A percentile compares a stretch with the other conserved stretches of the same genome.
phyloP scores from a whole-genome alignment of 2,888 invertebrate genomes.

The Cyaniris semiargus region DNA sequence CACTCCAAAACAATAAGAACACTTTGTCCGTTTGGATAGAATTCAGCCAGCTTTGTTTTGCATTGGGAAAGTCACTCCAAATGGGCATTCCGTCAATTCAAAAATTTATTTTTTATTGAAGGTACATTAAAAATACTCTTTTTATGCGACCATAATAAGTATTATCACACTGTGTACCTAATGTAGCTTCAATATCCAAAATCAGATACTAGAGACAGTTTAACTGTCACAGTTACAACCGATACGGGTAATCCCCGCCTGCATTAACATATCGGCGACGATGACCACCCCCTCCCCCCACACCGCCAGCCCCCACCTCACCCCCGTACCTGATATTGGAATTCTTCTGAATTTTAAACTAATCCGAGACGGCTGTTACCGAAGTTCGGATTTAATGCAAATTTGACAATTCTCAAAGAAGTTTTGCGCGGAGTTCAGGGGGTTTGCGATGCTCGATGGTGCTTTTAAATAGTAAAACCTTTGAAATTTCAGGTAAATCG shows the following conservation, averaged over 20 bases:
- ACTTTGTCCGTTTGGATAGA: no score
- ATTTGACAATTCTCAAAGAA: slow-evolving; percentile 43
- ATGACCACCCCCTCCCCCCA: slow-evolving; percentile 40
- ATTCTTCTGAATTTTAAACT: slow-evolving; percentile 75
- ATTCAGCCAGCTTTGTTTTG: no score
- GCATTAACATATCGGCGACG: slow-evolving; percentile 70
- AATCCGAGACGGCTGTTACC: slow-evolving; percentile 55
- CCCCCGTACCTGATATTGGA: slow-evolving; percentile 66
- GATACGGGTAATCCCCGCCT: slow-evolving; percentile 24
- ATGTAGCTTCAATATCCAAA: no score
- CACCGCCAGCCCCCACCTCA: slow-evolving; percentile 43
- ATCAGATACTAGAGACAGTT: background rate
- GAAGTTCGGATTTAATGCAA: slow-evolving; percentile 64
- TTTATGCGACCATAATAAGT: no score
- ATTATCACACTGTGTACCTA: no score
- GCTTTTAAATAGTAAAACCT: slow-evolving; percentile 26
- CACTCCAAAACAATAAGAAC: no score
- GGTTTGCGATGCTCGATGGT: background rate
- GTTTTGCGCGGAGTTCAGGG: slow-evolving; percentile 34
- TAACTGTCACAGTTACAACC: background rate
- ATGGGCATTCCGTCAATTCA: no score
- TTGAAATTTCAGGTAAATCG: background rate
- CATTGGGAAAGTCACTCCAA: no score
- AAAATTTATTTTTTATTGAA: no score
- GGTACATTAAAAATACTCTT: no score